These are phyloP conservation scores for Pachydiplax longipennis DNA, from an alignment of 2,888 invertebrate species.

Conservation along the genomic window DNA sequence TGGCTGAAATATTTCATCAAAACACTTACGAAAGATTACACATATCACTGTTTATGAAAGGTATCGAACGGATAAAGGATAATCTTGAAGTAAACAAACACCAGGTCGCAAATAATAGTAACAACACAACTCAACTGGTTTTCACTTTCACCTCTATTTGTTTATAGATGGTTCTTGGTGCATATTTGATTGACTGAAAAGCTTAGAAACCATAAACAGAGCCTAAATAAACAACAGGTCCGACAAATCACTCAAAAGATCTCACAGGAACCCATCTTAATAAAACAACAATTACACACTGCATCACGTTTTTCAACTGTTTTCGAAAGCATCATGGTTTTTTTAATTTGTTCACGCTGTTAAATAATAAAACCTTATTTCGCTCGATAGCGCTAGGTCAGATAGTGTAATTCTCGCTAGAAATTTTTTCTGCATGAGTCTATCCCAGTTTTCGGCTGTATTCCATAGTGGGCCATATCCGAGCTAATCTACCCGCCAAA, in stretches of 20 bases:
- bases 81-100: constrained; percentile 11
- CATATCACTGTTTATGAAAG: neutral
- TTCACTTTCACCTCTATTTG: neutral
- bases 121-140: neutral
- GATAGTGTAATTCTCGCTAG: too few relatives aligned
- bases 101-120: neutral
- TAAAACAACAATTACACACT: neutral
- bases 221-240: neutral
- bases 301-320: constrained; percentile 23
- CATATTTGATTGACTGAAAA: neutral
- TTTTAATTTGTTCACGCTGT: neutral
- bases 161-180: neutral
- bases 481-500: too few relatives aligned
- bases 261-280: constrained; percentile 21
- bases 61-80: neutral
- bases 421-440: too few relatives aligned
- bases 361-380: neutral
- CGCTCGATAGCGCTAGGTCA: too few relatives aligned
- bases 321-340: neutral
- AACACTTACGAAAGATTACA: neutral
- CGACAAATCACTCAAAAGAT: neutral
- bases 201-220: neutral
- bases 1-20: neutral
- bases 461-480: too few relatives aligned
- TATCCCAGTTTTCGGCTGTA: too few relatives aligned